Percentiles rank a stretch among this genome's conserved stretches.
These are phyloP conservation scores for Oryzias celebensis DNA, from an alignment of 2,113 vertebrate species.

Conservation along the genomic window DNA sequence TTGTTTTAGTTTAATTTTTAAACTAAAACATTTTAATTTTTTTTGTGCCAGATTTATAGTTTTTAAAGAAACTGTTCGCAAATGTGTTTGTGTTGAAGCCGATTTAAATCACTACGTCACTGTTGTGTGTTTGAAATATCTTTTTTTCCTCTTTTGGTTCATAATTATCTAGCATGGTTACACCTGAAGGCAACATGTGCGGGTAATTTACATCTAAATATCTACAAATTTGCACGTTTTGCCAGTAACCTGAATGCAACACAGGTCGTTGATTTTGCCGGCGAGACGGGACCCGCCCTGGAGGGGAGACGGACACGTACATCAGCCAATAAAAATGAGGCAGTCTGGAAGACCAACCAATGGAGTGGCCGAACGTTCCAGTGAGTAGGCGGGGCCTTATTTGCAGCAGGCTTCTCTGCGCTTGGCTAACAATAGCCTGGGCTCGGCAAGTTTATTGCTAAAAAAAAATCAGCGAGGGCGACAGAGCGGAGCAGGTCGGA, in stretches of 20 bases:
- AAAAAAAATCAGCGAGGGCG: conserved; percentile 36
- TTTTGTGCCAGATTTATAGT: too few species aligned
- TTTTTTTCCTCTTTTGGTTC: not conserved
- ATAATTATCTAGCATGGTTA: not conserved
- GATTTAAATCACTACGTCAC: too few species aligned
- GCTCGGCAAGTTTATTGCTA: conserved; percentile 62
- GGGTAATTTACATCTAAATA: accelerated
- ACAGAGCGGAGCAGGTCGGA: conserved; percentile 21
- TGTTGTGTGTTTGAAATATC: not conserved
- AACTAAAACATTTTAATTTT: too few species aligned
- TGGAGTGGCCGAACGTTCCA: conserved; percentile 16
- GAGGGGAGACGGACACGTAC: conserved; percentile 16
- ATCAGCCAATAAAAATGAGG: conserved; percentile 45
- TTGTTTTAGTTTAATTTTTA: too few species aligned
- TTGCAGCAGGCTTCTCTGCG: conserved; percentile 65
- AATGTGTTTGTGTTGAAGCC: too few species aligned
- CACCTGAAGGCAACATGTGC: conserved; percentile 16
- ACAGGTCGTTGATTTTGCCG: not conserved
- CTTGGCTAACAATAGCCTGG: conserved; percentile 72
- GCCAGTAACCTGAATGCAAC: conserved; percentile 14
- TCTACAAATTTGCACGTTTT: not conserved
- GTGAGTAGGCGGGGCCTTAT: conserved; percentile 54
- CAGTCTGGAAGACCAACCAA: conserved; percentile 28
- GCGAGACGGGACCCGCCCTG: conserved; percentile 27
- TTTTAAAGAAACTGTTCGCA: too few species aligned